A percentile compares a stretch with the other conserved stretches of the same genome.
Evolutionary conservation across 30 jellyfish, hydroid and myxozoan species (phyloP).

Genomic region (Chrysaora quinquecirrha): DNA sequence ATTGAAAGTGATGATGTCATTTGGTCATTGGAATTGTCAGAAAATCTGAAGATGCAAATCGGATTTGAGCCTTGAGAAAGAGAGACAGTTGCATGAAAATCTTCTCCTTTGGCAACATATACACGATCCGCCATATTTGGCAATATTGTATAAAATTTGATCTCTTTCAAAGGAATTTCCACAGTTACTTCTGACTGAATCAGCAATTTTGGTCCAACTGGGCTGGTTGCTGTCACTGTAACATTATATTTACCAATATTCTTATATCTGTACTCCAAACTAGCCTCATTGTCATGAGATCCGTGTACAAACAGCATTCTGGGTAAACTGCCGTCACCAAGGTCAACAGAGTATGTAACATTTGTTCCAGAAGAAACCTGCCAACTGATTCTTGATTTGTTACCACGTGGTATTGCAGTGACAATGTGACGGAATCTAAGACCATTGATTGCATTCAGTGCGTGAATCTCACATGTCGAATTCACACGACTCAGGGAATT

Average conservation of each 20-base stretch:
- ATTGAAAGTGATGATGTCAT: constrained; percentile 22
- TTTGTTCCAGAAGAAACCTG: constrained; percentile 78
- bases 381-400: constrained; percentile 70
- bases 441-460: constrained; percentile 59
- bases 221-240: constrained; percentile 65
- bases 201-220: constrained; percentile 31
- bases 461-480: constrained; percentile 36
- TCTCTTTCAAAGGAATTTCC: constrained; percentile 63
- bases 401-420: constrained; percentile 61
- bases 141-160: constrained; percentile 33
- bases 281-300: constrained; percentile 7
- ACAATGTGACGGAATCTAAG: constrained; percentile 56
- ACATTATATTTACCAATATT: constrained; percentile 55
- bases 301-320: constrained; percentile 12
- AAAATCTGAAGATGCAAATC: constrained; percentile 55
- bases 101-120: constrained; percentile 61
- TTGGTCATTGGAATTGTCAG: constrained; percentile 34
- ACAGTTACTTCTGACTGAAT: constrained; percentile 58
- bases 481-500: constrained; percentile 74
- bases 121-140: constrained; percentile 58
- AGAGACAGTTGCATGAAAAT: constrained; percentile 24
- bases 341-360: constrained; percentile 68
- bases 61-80: constrained; percentile 71
- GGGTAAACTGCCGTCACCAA: constrained; percentile 79
- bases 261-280: constrained; percentile 31